Evolutionary conservation across 2,797 vertebrate species (phyloP).

Genomic region (Fundulus diaphanus): DNA sequence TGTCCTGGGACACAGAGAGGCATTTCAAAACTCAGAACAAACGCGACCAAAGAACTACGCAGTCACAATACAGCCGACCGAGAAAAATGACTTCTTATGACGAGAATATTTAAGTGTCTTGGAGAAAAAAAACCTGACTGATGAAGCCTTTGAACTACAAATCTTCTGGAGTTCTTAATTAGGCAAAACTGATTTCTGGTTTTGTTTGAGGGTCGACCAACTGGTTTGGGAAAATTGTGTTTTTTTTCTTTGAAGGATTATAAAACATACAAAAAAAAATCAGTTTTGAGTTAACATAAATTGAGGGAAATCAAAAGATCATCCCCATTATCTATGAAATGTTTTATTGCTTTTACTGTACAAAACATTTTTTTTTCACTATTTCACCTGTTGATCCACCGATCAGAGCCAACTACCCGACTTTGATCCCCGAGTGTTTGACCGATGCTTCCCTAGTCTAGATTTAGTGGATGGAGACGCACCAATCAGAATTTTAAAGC

Average conservation of each 20-base stretch:
- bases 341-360: no score
- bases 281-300: not conserved
- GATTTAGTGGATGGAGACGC: not conserved
- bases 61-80: not conserved
- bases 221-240: not conserved
- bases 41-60: not conserved
- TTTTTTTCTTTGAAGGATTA: not conserved
- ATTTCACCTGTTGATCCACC: not conserved
- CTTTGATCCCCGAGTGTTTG: not conserved
- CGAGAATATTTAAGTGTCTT: not conserved
- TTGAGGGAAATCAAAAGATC: no score
- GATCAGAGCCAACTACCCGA: no score
- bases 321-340: no score
- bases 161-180: no score
- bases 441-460: not conserved
- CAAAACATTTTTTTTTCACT: no score
- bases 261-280: not conserved
- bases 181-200: not conserved
- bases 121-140: not conserved
- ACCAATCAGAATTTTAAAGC: no score
- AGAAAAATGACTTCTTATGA: not conserved
- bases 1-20: slow-evolving; percentile 83
- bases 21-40: not conserved
- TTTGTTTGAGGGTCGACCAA: not conserved
- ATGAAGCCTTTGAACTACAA: not conserved